These are phyloP conservation scores for Buteo buteo DNA, from an alignment of 2,113 vertebrate species.

Conservation along the genomic window DNA sequence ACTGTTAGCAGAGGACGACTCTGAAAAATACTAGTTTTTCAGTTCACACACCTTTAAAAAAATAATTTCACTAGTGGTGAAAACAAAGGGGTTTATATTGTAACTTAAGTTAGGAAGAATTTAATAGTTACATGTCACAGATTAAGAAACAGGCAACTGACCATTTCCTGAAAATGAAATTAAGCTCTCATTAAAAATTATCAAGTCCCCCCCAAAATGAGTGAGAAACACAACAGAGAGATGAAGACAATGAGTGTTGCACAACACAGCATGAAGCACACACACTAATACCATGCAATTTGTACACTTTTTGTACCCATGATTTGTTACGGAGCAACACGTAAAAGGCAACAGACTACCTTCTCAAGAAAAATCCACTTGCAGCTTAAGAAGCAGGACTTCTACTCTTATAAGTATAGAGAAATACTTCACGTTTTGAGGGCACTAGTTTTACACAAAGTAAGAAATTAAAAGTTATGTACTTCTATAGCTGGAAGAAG, in stretches of 20 bases:
- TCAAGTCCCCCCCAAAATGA: neutral
- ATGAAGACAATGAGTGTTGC: neutral
- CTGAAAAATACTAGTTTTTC: neutral
- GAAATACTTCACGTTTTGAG: neutral
- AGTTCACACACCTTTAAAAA: neutral
- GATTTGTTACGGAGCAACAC: neutral
- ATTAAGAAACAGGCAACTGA: neutral
- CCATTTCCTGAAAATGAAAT: neutral
- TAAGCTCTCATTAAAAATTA: neutral
- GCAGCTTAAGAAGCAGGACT: neutral
- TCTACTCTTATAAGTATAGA: neutral
- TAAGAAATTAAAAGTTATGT: neutral
- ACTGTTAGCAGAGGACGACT: accelerated
- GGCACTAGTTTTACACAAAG: neutral
- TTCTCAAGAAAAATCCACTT: neutral
- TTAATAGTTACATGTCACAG: neutral
- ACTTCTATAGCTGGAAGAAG: neutral
- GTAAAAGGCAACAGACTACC: neutral
- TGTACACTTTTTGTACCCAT: neutral
- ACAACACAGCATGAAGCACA: neutral
- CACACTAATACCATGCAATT: neutral
- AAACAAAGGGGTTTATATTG: neutral
- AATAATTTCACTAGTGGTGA: neutral
- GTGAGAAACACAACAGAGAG: neutral
- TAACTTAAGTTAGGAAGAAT: neutral